Base-by-base conservation (phyloP, 2,113 vertebrate genomes). In the Phoxinus phoxinus region DNA sequence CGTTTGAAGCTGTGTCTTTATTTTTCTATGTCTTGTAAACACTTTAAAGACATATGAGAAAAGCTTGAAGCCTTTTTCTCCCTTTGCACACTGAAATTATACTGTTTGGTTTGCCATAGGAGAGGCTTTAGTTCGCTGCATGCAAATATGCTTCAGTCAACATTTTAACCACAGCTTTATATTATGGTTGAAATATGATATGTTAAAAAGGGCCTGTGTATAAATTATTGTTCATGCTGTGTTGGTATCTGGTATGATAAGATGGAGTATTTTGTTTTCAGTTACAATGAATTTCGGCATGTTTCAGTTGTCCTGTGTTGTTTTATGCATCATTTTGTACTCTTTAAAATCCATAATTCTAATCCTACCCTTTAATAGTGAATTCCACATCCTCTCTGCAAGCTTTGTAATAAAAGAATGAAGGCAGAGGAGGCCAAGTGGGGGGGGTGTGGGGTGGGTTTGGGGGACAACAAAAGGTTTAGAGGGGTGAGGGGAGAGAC, bases 21-120 rank as follows among this genome's bases (percentile, higher is more conserved):
- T 95, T 95, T 95, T 94, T 93, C 35, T 95, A 94, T 94, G 95
- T 94, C 95, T 94, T 94, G 94, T 97, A 97, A 97, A 98, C 95
- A 96, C 94, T 96, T 95, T 94, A 91, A 93, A 96, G 96, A 96
- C 95, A 91, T 90, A 91, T 94, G 89, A 88, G 91, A 94, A 94
- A 95, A 93, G 93, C 93, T 92, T 58, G 84, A 37, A 93, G 91
- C 92, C 79, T 90, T 92, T 91, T 67, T 86, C 46, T 86, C 46
- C 82, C 44, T 93, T 89, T 84, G 72, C 87, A 87, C 89, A 85
- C 75, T 80, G 67, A 84, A 81, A 84, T 88, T 85, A 80, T 89
- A 84, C 85, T 81, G 90, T 92, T 92, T 91, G 81, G 91, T 91
- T 79, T 89, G 85, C 89, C 86, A 73, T 88, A 90, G 89, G 88